phyloP scores from a whole-genome alignment of 2,113 vertebrate species.

The Cephalopterus ornatus region DNA sequence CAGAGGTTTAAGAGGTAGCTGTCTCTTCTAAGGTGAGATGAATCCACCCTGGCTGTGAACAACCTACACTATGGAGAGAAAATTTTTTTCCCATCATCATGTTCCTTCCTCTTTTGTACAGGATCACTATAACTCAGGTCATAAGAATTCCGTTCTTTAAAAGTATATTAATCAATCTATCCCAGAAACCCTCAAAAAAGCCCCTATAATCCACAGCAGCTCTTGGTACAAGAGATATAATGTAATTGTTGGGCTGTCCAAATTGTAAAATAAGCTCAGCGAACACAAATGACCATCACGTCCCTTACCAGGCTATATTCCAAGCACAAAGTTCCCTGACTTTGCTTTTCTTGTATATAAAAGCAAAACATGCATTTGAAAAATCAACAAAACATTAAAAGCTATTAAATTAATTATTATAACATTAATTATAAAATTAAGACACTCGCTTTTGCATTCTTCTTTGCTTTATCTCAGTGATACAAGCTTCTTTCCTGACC shows the following conservation, averaged over 20 bases:
- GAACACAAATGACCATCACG: neutral
- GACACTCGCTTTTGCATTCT: neutral
- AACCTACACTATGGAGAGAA: neutral
- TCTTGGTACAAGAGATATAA: neutral
- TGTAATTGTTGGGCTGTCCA: neutral
- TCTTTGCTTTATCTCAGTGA: neutral
- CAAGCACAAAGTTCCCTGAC: neutral
- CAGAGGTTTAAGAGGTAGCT: neutral
- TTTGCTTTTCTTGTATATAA: neutral
- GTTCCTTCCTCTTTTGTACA: neutral
- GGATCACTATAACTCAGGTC: neutral
- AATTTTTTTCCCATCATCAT: neutral
- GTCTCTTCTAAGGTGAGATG: neutral
- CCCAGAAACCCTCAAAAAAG: neutral
- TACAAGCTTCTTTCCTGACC: neutral
- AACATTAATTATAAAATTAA: neutral
- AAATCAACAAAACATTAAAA: neutral
- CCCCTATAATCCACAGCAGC: neutral
- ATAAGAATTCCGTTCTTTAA: neutral
- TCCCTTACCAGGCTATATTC: neutral
- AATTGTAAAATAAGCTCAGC: neutral
- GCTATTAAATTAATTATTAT: neutral
- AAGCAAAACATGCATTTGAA: neutral
- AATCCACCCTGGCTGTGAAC: neutral
- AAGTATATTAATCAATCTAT: neutral